Conservation (phyloP, 2,888 invertebrate species). For the Nomada hirtipes region DNA sequence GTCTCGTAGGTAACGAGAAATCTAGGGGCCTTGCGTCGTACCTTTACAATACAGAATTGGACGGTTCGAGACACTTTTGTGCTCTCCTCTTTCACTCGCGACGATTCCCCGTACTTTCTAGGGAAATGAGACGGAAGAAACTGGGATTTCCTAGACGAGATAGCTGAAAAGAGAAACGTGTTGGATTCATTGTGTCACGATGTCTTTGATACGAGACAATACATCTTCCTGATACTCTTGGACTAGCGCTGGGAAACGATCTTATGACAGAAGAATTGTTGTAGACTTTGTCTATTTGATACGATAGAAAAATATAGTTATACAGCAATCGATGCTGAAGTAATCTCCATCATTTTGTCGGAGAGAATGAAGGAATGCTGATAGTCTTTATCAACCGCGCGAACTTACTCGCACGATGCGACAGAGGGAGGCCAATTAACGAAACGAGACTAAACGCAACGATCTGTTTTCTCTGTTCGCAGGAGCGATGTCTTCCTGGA, state of each 20-base stretch:
- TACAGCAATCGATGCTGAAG: neutral
- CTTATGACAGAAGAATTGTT: too few species aligned
- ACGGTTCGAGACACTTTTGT: conserved; percentile 20
- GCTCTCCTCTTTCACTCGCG: neutral
- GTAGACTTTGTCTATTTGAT: too few species aligned
- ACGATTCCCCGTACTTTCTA: neutral
- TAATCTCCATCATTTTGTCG: too few species aligned
- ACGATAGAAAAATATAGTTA: too few species aligned
- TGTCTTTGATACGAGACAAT: neutral
- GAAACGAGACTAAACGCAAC: conserved; percentile 36
- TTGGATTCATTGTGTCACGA: neutral
- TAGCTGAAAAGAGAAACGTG: neutral
- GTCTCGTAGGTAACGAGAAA: conserved; percentile 27
- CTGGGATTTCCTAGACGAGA: neutral
- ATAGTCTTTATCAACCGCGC: neutral
- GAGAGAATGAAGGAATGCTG: neutral
- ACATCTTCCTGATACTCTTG: too few species aligned
- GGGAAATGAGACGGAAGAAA: conserved; percentile 1
- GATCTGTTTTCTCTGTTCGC: conserved; percentile 82
- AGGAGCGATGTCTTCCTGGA: conserved; percentile 92
- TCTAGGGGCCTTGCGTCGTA: conserved; percentile 10
- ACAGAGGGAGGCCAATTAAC: conserved; percentile 26
- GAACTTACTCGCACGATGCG: conserved; percentile 12
- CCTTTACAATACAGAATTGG: conserved; percentile 28
- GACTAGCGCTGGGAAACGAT: too few species aligned